phyloP scores from a whole-genome alignment of 2,888 invertebrate species.

The Ariolimax columbianus region DNA sequence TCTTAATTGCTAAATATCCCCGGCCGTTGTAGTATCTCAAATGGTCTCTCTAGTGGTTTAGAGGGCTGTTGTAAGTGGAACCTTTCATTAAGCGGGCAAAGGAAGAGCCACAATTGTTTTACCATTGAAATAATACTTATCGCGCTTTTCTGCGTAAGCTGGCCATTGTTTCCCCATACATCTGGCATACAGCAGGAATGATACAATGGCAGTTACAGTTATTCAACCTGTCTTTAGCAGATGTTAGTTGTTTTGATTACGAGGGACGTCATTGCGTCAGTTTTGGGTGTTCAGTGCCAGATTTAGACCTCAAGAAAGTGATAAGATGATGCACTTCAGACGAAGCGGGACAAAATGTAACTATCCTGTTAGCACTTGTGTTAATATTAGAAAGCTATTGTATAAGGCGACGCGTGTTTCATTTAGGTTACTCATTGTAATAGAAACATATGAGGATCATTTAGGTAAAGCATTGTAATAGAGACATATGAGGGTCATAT shows the following conservation, averaged over 20 bases:
- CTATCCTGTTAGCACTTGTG: not conserved
- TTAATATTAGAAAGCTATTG: not conserved
- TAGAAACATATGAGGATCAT: no score
- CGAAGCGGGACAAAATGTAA: not conserved
- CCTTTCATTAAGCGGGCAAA: not conserved
- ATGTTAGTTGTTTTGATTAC: not conserved
- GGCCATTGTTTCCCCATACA: not conserved
- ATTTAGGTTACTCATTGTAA: no score
- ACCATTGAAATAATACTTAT: not conserved
- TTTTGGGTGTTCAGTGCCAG: not conserved
- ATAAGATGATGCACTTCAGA: not conserved
- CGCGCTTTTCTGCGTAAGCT: not conserved
- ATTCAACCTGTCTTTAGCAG: not conserved
- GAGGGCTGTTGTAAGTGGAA: constrained; percentile 4
- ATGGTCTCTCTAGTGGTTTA: not conserved
- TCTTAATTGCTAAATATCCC: constrained; percentile 3
- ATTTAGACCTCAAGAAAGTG: not conserved
- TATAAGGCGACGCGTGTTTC: no score
- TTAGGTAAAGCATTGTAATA: no score
- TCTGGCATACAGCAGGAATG: not conserved
- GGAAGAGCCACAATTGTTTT: not conserved
- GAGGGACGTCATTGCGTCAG: not conserved
- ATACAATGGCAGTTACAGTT: not conserved
- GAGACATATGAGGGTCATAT: no score
- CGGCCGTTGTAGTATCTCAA: not conserved